phyloP scores from a whole-genome alignment of 2,797 vertebrate species.

The Pyrocephalus nanus region DNA sequence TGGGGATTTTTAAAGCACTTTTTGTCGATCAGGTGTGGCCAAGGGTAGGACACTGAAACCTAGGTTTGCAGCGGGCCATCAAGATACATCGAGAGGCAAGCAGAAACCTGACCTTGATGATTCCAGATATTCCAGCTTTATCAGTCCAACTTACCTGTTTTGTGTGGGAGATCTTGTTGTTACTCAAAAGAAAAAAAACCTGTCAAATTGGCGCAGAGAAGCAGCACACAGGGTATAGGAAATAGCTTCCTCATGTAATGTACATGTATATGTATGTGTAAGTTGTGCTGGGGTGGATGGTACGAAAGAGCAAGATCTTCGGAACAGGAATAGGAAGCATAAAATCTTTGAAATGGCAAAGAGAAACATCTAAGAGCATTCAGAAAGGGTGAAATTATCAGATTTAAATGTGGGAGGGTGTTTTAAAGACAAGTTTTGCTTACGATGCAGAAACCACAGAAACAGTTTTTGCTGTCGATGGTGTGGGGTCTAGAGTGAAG shows the following conservation, averaged over 20 bases:
- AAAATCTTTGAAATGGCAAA: background rate
- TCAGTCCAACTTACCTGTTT: background rate
- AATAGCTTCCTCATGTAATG: background rate
- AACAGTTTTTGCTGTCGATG: background rate
- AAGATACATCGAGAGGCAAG: background rate
- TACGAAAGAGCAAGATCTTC: background rate
- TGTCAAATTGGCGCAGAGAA: background rate
- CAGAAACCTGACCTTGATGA: background rate
- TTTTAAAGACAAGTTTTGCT: background rate
- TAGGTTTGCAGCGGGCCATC: fast-evolving
- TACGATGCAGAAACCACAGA: background rate
- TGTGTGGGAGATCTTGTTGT: background rate
- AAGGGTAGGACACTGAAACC: background rate
- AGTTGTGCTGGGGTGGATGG: fast-evolving
- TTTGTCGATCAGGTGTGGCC: background rate
- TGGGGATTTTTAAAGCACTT: background rate
- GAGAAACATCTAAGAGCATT: background rate
- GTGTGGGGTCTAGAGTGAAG: background rate
- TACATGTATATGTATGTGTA: fast-evolving
- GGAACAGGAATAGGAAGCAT: background rate
- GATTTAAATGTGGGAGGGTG: background rate
- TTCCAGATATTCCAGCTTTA: background rate
- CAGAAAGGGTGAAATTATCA: background rate
- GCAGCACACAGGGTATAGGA: fast-evolving
- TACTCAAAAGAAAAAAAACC: background rate